Percentiles rank a stretch among this genome's conserved stretches.
phyloP scores from a whole-genome alignment of 2,888 invertebrate genomes.

The Neoascia interrupta region DNA sequence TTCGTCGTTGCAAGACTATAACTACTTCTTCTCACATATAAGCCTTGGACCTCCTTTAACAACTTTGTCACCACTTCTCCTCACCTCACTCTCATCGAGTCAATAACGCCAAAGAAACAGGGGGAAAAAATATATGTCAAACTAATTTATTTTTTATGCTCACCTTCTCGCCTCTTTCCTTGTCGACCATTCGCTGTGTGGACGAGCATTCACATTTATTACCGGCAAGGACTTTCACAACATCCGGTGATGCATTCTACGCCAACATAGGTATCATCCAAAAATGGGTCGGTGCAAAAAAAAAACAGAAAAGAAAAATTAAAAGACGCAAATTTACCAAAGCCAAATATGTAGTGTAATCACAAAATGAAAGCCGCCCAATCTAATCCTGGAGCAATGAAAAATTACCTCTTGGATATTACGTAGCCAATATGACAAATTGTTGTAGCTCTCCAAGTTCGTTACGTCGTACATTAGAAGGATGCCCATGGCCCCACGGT shows the following conservation, averaged over 20 bases:
- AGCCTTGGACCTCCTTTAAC: conserved; percentile 37
- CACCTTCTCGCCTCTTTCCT: conserved; percentile 90
- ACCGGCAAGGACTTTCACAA: conserved; percentile 91
- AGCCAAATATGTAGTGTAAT: conserved; percentile 19
- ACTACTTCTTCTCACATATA: conserved; percentile 34
- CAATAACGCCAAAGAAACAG: conserved; percentile 14
- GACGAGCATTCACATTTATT: conserved; percentile 91
- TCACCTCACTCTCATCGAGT: conserved; percentile 20
- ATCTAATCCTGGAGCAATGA: conserved; percentile 27
- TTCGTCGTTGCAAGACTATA: too few species aligned
- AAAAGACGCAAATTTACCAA: conserved; percentile 22
- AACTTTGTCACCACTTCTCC: conserved; percentile 30
- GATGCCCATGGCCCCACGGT: conserved; percentile 94
- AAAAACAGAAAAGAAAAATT: conserved; percentile 16
- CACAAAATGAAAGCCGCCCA: conserved; percentile 18
- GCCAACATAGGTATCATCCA: conserved; percentile 68
- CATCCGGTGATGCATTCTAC: conserved; percentile 93
- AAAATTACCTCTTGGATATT: conserved; percentile 90
- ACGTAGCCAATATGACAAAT: conserved; percentile 93
- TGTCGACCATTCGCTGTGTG: conserved; percentile 87
- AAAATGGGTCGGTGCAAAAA: background rate
- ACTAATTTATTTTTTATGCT: conserved; percentile 40
- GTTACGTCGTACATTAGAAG: conserved; percentile 95
- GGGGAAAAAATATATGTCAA: conserved; percentile 7
- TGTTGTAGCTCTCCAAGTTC: conserved; percentile 93